A percentile compares a stretch with the other conserved stretches of the same genome.
Evolutionary conservation across 2,797 vertebrate genomes (phyloP).

Genomic region (Muraenolepis orangiensis): DNA sequence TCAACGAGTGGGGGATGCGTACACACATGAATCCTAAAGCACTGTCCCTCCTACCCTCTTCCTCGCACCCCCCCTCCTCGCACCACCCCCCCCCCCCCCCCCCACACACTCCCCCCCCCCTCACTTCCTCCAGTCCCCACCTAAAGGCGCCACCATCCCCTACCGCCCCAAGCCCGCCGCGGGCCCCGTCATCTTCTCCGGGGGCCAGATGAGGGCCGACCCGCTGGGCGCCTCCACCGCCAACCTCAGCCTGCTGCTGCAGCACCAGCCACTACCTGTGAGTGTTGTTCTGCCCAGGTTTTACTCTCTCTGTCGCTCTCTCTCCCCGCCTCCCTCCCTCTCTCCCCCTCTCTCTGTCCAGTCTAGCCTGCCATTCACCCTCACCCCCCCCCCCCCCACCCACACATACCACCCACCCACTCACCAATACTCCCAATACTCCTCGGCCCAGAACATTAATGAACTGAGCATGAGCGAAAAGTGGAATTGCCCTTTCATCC

Average conservation of each 20-base stretch:
- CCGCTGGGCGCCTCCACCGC: conserved; percentile 96
- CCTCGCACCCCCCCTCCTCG: conserved; percentile 77
- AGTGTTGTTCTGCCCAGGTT: conserved; percentile 94
- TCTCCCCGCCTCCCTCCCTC: conserved; percentile 68
- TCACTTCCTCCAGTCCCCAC: conserved; percentile 86
- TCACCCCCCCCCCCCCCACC: neutral
- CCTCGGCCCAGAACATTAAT: too few relatives aligned
- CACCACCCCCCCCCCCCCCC: conserved; percentile 25
- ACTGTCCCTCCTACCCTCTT: conserved; percentile 19
- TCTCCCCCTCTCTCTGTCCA: conserved; percentile 69
- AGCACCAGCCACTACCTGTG: conserved; percentile 99
- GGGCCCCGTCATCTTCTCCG: conserved; percentile 99
- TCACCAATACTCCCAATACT: neutral
- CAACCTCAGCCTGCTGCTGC: conserved; percentile 99
- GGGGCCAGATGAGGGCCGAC: conserved; percentile 99
- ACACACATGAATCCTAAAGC: neutral
- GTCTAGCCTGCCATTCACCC: neutral
- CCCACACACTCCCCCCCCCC: conserved; percentile 45
- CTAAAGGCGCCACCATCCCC: conserved; percentile 99
- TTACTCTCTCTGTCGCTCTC: conserved; percentile 78
- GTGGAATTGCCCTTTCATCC: too few relatives aligned
- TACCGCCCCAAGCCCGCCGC: conserved; percentile 99
- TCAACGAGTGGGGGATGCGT: neutral
- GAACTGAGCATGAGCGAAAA: too few relatives aligned
- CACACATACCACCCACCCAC: neutral